These are phyloP conservation scores for Alsophila aescularia DNA, from an alignment of 2,888 invertebrate genomes.

Conservation along the genomic window DNA sequence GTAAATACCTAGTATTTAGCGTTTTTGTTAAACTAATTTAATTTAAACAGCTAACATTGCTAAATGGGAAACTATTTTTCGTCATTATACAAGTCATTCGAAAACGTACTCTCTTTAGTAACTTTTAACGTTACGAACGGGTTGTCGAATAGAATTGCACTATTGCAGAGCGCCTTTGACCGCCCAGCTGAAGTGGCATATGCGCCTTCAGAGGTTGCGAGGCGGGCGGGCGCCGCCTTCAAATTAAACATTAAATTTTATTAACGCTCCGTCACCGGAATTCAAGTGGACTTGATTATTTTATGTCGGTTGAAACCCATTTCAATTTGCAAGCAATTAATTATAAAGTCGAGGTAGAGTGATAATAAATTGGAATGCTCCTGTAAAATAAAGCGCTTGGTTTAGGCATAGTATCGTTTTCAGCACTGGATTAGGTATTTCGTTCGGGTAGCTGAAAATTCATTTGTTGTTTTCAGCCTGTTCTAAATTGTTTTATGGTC, in stretches of 20 bases:
- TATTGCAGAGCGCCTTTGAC: constrained; percentile 59
- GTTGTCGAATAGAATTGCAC: constrained; percentile 36
- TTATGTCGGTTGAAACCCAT: constrained; percentile 10
- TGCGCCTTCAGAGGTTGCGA: constrained; percentile 33
- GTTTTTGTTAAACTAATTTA: neutral
- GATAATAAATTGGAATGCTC: constrained; percentile 9
- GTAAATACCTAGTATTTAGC: no score
- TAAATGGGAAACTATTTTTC: constrained; percentile 18
- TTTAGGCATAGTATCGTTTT: neutral
- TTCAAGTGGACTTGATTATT: constrained; percentile 28
- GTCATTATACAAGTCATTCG: neutral
- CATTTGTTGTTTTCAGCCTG: constrained; percentile 1
- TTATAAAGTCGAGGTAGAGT: constrained; percentile 4
- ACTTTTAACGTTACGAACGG: constrained; percentile 37
- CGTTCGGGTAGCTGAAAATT: neutral
- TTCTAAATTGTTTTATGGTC: neutral
- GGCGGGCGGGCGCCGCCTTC: constrained; percentile 45
- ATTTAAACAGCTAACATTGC: constrained; percentile 6
- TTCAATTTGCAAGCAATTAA: constrained; percentile 21
- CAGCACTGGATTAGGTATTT: neutral
- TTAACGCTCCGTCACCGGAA: constrained; percentile 26
- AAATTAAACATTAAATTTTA: constrained; percentile 58
- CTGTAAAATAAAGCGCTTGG: constrained; percentile 2
- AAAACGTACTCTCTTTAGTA: neutral
- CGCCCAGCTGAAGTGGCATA: constrained; percentile 43